Base-by-base conservation (phyloP, 2,113 vertebrate species). In the Festucalex cinctus region DNA sequence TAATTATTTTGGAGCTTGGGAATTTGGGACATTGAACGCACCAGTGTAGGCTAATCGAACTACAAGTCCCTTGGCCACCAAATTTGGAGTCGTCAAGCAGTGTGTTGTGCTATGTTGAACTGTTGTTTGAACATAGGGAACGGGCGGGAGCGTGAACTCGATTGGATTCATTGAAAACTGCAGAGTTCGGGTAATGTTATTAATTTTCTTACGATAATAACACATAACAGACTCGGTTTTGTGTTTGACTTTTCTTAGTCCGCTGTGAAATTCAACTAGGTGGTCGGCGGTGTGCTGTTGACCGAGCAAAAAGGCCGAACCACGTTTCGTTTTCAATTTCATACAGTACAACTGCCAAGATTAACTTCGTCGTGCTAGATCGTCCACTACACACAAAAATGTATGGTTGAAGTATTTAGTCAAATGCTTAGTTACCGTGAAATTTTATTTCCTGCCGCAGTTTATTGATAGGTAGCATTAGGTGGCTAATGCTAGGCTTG, bases 121-220 rank as follows among this genome's bases (percentile, higher is more conserved):
- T 44, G 1, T 62, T 32, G 71, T 89, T 89, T 87, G 73, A 91
- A 90, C 88, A 67, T 68, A 74, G 71, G 63, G 49, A 68, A 60
- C 58, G 85, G 88, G 90, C 89, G 90, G 86, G 88, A 91, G 76
- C 6, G 66, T 76, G 75, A 3, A 36, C 58, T 32, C 36, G 37
- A 68, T 35, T 22, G 48, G 3, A 62, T 57, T 77, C n/a, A 69
- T 48, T 8, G 48, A 13, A 51, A 36, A 20, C 58, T 36, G 51
- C 59, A 3, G 43, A 56, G 60, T 72, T 76, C 17, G 12, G 82
- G 83, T 83, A 82, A 78, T 5, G 9, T 4, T n/a, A 12, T 58
- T 39, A 1, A 12, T 59, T 57, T 68, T 1, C 0, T 62, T 28
- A 1, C 6, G 14, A 32, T 57, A 19, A 28, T 32, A 22, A 17